Evolutionary conservation across 2,888 invertebrate genomes (phyloP).

Genomic region (Heliconius erato): DNA sequence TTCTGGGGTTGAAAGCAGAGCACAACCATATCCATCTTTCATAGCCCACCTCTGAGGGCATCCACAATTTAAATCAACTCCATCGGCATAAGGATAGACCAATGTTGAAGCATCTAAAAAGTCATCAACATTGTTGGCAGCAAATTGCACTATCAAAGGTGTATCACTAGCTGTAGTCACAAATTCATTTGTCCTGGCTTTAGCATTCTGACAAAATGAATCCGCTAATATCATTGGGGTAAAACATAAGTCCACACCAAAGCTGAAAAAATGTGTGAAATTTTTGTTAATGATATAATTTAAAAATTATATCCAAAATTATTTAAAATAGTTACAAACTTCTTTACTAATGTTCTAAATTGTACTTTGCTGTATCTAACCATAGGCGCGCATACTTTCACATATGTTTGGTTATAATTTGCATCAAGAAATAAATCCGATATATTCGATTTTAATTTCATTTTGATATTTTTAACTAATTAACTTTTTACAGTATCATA

Average conservation of each 20-base stretch:
- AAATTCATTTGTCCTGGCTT: slow-evolving; percentile 94
- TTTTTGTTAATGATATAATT: slow-evolving; percentile 33
- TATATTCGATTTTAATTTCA: slow-evolving; percentile 64
- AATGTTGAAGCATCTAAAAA: slow-evolving; percentile 94
- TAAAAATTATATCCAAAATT: not conserved
- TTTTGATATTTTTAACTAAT: not conserved
- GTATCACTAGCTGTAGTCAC: slow-evolving; percentile 90
- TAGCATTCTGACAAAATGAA: slow-evolving; percentile 95
- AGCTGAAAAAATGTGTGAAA: slow-evolving; percentile 81
- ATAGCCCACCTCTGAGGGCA: slow-evolving; percentile 99
- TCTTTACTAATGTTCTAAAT: slow-evolving; percentile 79
- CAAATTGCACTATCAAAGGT: slow-evolving; percentile 97
- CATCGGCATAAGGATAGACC: slow-evolving; percentile 93
- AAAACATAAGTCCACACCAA: slow-evolving; percentile 95
- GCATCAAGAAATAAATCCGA: slow-evolving; percentile 88
- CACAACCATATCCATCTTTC: slow-evolving; percentile 95
- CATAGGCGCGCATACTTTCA: slow-evolving; percentile 97
- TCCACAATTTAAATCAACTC: slow-evolving; percentile 98
- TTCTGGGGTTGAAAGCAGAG: slow-evolving; percentile 93
- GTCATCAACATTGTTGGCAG: slow-evolving; percentile 93
- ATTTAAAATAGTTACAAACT: slow-evolving; percentile 63
- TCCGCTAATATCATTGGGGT: slow-evolving; percentile 99
- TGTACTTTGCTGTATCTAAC: slow-evolving; percentile 93
- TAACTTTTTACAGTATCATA: not conserved
- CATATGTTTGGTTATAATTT: slow-evolving; percentile 80